Percentiles rank a stretch among this genome's conserved stretches.
These are phyloP conservation scores for Scomber japonicus DNA, from an alignment of 2,113 vertebrate genomes.

Conservation along the genomic window DNA sequence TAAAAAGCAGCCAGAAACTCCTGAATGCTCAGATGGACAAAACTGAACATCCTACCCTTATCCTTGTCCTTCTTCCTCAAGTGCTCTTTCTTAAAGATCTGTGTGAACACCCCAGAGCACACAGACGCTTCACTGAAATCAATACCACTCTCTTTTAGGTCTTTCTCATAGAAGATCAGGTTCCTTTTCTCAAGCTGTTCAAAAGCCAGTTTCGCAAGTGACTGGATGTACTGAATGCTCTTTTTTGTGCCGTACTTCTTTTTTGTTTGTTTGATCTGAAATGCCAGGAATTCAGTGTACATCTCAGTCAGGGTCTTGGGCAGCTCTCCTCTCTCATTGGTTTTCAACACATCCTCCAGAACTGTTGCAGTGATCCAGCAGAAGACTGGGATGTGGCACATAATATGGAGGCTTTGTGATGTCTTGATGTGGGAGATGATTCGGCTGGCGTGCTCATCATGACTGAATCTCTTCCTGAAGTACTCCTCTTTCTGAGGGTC, in stretches of 20 bases:
- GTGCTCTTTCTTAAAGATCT: constrained; percentile 17
- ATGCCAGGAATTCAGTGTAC: constrained; percentile 14
- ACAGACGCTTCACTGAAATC: constrained; percentile 2
- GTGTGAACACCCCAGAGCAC: constrained; percentile 26
- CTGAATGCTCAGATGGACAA: constrained; percentile 21
- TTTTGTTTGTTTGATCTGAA: constrained; percentile 19
- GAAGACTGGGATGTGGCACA: constrained; percentile 37
- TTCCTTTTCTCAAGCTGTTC: background rate
- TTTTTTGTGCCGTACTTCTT: constrained; percentile 24
- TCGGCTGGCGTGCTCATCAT: background rate
- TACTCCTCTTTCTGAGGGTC: too few relatives aligned
- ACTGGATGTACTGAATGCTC: constrained; percentile 3
- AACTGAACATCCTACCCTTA: constrained; percentile 6
- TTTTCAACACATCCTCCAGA: constrained; percentile 1
- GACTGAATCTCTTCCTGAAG: too few relatives aligned
- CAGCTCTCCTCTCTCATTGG: background rate
- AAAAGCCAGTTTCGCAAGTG: constrained; percentile 19
- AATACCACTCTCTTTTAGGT: constrained; percentile 16
- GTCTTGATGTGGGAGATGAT: constrained; percentile 34
- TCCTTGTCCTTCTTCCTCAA: background rate
- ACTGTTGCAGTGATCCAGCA: background rate
- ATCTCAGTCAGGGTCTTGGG: constrained; percentile 39
- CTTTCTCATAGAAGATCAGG: constrained; percentile 16
- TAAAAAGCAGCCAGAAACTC: constrained; percentile 22
- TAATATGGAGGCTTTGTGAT: constrained; percentile 17